Evolutionary conservation across 2,797 vertebrate genomes (phyloP), one percentile per base, ranked within the genome.

Genomic region (Phoebastria nigripes): DNA sequence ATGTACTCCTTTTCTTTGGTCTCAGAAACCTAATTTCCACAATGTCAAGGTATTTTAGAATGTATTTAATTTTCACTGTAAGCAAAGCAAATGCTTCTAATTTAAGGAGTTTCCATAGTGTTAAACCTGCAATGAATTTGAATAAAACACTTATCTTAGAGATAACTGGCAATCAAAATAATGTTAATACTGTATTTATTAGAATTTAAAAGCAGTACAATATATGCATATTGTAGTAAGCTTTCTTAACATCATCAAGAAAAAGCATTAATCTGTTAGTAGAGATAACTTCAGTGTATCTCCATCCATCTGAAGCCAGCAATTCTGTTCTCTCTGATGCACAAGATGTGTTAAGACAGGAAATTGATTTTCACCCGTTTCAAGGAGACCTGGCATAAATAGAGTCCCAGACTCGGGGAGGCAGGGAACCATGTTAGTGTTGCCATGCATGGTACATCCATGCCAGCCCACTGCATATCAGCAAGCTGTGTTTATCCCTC

Each of bases 151-250:
- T 49, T 73, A 20, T 58, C 19, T 77, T 29, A 67, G 31, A 49
- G 28, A 79, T 55, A 84, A 29, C 4, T 35, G 17, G 6, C 17
- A 58, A 70, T 58, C 39, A 62, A 66, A 82, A 47, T 54, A 17
- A 10, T 17, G 31, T 56, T 76, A 59, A 29, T 71, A 59, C 19
- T 51, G 14, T 22, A 14, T 54, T 65, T 79, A 61, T 81, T 66
- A 71, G 46, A 79, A 93, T 63, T 90, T 95, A 49, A 92, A 96
- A 96, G 15, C 51, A 63, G 28, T 66, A 59, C 25, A 90, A 90
- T 81, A 93, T 67, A 93, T 67, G 56, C 42, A 58, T 59, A 61
- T 58, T 70, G 3, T 89, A 91, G 70, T 94, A 91, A 62, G 7
- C 18, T 39, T 90, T 97, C 78, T 87, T 92, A 78, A 95, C 4